Evolutionary conservation across 2,113 vertebrate species (phyloP), one percentile per base, ranked within the genome.

Genomic region (Pogona vitticeps): DNA sequence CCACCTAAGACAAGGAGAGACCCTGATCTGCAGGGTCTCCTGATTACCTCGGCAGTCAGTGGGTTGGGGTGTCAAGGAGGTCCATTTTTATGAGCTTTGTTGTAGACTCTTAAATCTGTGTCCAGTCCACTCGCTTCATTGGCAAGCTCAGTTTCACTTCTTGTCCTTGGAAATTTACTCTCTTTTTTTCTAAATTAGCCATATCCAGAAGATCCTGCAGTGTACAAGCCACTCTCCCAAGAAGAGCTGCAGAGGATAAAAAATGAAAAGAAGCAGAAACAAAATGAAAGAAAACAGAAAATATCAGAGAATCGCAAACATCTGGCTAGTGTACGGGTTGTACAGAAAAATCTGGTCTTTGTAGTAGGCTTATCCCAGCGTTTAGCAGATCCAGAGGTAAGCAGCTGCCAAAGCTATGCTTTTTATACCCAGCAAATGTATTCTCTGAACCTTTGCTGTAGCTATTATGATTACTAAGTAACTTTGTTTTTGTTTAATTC

Each of bases 241-340:
- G 98, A 99, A 95, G 99, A 99, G 94, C 97, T 99, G 93, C 98
- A 99, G 94, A 99, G 98, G 97, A 99, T 99, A 99, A 99, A 99
- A 96, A 99, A 98, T 78, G 99, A 99, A 96, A 99, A 99, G 96
- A 99, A 99, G 95, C 98, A 99, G 94, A 99, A 99, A 97, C 99
- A 99, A 95, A 99, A 99, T 21, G 99, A 99, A 91, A 98, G 99
- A 93, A 99, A 99, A 97, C 99, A 99, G 95, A 99, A 99, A 96
- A 98, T 99, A 96, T 99, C 99, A 94, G 99, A 99, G 97, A 99
- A 99, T 93, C 98, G 98, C 90, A 99, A 99, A 94, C 99, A 99
- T 88, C 96, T 99, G 97, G 99, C 98, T 93, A 99, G 99, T 59
- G 99, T 99, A 90, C 96, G 99, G 83, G 99, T 99, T 91, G 98